Conservation (phyloP, 2,113 vertebrate genomes). For the Boleophthalmus pectinirostris region DNA sequence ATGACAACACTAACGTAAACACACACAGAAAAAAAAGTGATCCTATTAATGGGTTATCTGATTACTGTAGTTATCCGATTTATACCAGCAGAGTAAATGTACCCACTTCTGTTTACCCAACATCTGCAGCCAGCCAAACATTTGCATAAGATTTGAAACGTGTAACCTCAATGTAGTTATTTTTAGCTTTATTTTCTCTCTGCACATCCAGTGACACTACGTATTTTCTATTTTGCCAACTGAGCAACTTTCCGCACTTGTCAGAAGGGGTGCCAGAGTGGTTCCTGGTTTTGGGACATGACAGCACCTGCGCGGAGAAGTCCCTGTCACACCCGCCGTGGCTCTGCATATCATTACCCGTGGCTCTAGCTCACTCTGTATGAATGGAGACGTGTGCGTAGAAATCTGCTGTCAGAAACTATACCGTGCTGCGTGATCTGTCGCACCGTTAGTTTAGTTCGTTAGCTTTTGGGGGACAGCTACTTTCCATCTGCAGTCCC, state of each 20-base stretch:
- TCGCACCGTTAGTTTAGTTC: not conserved
- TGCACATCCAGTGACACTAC: not conserved
- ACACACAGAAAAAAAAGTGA: too few species aligned
- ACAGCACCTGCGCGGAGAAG: not conserved
- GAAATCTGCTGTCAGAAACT: not conserved
- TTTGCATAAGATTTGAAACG: too few species aligned
- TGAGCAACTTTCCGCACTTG: not conserved
- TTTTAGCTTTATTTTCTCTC: not conserved
- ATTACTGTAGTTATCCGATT: too few species aligned
- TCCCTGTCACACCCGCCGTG: not conserved
- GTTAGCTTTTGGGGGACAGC: too few species aligned
- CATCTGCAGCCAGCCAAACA: too few species aligned
- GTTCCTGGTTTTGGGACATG: not conserved
- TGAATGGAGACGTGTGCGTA: too few species aligned
- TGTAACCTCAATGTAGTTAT: too few species aligned
- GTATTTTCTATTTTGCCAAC: not conserved
- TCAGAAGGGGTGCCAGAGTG: not conserved
- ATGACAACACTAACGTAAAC: too few species aligned
- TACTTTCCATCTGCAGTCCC: too few species aligned
- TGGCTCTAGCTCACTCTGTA: not conserved
- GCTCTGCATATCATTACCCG: not conserved
- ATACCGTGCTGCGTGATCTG: not conserved
- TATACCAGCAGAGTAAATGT: too few species aligned
- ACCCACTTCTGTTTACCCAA: too few species aligned
- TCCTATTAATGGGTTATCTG: too few species aligned